Evolutionary conservation across 2,797 vertebrate species (phyloP), one percentile per base, ranked within the genome.

Genomic region (Argyrosomus regius): DNA sequence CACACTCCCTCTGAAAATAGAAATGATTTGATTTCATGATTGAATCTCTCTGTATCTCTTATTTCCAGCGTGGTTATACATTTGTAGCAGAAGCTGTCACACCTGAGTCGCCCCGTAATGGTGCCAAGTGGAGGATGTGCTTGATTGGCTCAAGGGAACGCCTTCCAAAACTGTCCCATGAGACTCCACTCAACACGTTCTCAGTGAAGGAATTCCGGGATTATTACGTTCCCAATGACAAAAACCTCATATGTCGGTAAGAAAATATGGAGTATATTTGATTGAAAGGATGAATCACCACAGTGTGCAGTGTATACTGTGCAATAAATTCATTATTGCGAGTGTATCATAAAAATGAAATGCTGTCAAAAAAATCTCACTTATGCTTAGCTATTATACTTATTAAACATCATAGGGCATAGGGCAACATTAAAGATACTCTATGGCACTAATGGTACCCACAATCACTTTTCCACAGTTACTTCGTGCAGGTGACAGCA

Each of bases 151-250:
- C 94, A 22, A 89, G 82, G 2, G 89, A 87, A 39, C 95, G 95
- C 0, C 95, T 97, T 59, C 97, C 96, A 0, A 79, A 89, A 58
- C 92, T 94, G 3, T 83, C 91, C 67, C 87, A 90, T 67, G 93
- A 95, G 2, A 11, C 75, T 83, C 92, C 95, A 1, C 87, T 90
- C 77, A 96, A 80, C 46, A 86, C 26, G 3, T 98, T 96, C 83
- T 85, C 92, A 56, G 87, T 95, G 62, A 97, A 95, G 84, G 96
- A 97, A 89, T 94, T 98, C 69, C 93, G 66, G 83, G 96, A 97
- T 63, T 96, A 97, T 92, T 99, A 98, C 81, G 84, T 98, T 79
- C 97, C 98, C 43, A 96, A 96, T 63, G 72, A 95, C 6, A 96
- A 96, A 79, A 89, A 96, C 69, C 48, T 97, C 12, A 94, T 99